Evolutionary conservation across 2,888 invertebrate species (phyloP).

Genomic region (Stenichneumon culpator): DNA sequence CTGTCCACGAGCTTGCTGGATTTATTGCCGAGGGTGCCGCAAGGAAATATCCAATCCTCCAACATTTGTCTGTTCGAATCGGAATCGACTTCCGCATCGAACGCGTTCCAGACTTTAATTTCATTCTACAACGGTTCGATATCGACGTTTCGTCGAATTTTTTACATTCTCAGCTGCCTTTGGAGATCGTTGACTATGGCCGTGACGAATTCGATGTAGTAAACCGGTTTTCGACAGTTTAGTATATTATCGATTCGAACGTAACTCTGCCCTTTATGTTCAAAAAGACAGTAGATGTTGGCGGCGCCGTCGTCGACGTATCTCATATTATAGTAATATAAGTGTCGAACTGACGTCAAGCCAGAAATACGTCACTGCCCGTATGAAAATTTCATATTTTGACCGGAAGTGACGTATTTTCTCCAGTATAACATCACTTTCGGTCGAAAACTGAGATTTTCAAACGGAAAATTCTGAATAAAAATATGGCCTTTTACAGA

Average conservation of each 20-base stretch:
- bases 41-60: slow-evolving; percentile 84
- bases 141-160: slow-evolving; percentile 91
- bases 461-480: too few species aligned
- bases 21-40: slow-evolving; percentile 80
- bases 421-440: too few species aligned
- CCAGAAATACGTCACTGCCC: too few species aligned
- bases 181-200: slow-evolving; percentile 87
- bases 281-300: slow-evolving; percentile 93
- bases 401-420: too few species aligned
- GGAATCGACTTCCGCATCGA: slow-evolving; percentile 75
- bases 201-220: slow-evolving; percentile 93
- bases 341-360: too few species aligned
- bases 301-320: slow-evolving; percentile 89
- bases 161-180: slow-evolving; percentile 92
- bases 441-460: too few species aligned
- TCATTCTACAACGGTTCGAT: slow-evolving; percentile 88
- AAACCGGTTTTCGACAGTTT: slow-evolving; percentile 86
- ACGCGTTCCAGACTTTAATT: slow-evolving; percentile 88
- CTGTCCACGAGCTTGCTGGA: slow-evolving; percentile 81
- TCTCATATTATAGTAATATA: too few species aligned
- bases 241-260: slow-evolving; percentile 92
- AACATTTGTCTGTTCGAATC: slow-evolving; percentile 71
- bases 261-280: slow-evolving; percentile 94
- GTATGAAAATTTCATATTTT: too few species aligned
- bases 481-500: too few species aligned